A percentile compares a stretch with the other conserved stretches of the same genome.
Conservation (phyloP, 2,888 invertebrate species). For the Hypomecis atomaria region DNA sequence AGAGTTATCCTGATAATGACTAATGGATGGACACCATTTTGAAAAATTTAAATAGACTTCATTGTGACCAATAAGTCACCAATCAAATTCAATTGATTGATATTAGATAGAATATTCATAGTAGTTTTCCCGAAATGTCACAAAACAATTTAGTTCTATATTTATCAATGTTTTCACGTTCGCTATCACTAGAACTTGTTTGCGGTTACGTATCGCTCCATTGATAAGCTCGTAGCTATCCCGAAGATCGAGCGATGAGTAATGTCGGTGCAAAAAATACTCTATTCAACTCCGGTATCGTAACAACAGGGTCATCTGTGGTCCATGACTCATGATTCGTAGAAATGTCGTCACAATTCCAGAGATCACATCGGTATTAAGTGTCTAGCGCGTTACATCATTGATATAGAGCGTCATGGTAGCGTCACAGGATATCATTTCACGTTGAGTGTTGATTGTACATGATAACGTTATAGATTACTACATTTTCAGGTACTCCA, state of each 20-base stretch:
- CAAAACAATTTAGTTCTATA: slow-evolving; percentile 7
- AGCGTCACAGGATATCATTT: slow-evolving; percentile 56
- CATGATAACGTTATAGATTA: slow-evolving; percentile 45
- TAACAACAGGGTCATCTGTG: slow-evolving; percentile 61
- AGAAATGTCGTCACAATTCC: slow-evolving; percentile 75
- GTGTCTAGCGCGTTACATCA: slow-evolving; percentile 54
- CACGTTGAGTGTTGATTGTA: slow-evolving; percentile 41
- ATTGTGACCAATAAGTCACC: neutral
- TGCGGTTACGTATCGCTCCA: slow-evolving; percentile 56
- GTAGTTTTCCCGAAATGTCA: slow-evolving; percentile 4
- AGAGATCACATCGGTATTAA: slow-evolving; percentile 52
- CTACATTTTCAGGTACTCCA: slow-evolving; percentile 23
- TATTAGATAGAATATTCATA: slow-evolving; percentile 5
- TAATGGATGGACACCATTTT: neutral
- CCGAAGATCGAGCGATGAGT: slow-evolving; percentile 68
- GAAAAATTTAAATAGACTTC: neutral
- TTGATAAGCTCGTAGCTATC: slow-evolving; percentile 65
- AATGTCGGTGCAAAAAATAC: slow-evolving; percentile 70
- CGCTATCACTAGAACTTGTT: slow-evolving; percentile 40
- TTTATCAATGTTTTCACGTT: slow-evolving; percentile 15
- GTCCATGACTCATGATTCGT: slow-evolving; percentile 69
- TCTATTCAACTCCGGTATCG: slow-evolving; percentile 51
- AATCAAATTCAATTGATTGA: slow-evolving; percentile 6
- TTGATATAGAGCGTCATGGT: slow-evolving; percentile 50
- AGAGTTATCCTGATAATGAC: neutral